Base-by-base conservation (phyloP, 2,797 vertebrate species). In the Sebastes aleutianus region DNA sequence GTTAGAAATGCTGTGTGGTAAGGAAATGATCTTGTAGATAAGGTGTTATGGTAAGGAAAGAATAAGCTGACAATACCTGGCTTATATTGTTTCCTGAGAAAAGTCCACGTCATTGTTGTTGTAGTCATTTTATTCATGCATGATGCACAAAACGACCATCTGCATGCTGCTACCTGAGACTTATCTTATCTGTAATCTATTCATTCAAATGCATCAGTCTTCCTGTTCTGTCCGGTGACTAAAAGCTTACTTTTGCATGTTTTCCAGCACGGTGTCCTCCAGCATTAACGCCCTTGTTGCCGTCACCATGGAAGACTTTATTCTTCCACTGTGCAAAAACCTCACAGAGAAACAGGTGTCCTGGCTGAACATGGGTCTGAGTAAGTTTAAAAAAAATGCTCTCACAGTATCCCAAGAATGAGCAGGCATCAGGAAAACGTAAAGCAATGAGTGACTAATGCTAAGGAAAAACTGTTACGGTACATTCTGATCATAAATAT, bases 221-320 rank as follows among this genome's bases (percentile, higher is more conserved):
- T 57, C 68, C n/a, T 78, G 8, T 75, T 63, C 26, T 70, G 14
- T 50, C 62, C 27, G 2, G 8, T 62, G 39, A 63, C 62, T 84
- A 22, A 80, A 71, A 36, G 6, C 8, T 57, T 39, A n/a, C 29
- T 3, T n/a, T 74, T 84, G 12, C 18, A 61, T 76, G 5, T 92
- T 87, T 92, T 88, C 24, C 87, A 97, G 96, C 91, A 97, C 96
- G 0, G 96, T 97, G 69, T 97, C 96, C 2, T 97, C 96, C 73
- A 97, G 96, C 88, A 97, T 97, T 79, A 97, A 97, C 8, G 96
- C 96, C 27, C 91, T 97, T 2, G 96, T 96, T 57, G 96, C 96
- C 2, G 96, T 97, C 59, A 96, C 96, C 0, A 70, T 95, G 85
- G 96, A 97, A 78, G 96, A 97, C 87, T 96, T 96, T 68, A 76